These are phyloP conservation scores for Platycnemis pennipes DNA, from an alignment of 2,888 invertebrate genomes.

Conservation along the genomic window DNA sequence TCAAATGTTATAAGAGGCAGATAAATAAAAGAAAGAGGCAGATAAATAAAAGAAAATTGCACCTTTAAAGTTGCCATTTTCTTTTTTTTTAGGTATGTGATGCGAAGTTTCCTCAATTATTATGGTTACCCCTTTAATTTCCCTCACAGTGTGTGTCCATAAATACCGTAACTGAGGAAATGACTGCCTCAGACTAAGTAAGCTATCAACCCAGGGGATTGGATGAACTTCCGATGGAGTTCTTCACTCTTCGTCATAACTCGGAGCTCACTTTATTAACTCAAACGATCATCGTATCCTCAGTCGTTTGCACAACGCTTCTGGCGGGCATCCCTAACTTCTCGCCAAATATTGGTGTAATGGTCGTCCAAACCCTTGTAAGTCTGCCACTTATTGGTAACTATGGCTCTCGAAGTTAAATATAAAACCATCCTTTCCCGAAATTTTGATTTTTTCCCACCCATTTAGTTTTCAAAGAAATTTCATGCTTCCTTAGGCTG, in stretches of 20 bases:
- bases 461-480: not conserved
- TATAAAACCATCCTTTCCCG: not conserved
- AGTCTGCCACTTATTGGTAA: not conserved
- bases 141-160: not conserved
- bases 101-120: no score
- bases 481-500: not conserved
- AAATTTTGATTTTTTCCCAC: not conserved
- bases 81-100: no score
- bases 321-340: not conserved
- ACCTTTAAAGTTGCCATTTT: no score
- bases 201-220: not conserved
- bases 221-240: not conserved
- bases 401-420: not conserved
- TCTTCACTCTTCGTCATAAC: not conserved
- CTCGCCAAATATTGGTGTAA: not conserved
- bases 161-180: not conserved
- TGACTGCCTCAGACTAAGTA: no score
- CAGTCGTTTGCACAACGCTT: constrained; percentile 8
- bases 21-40: no score
- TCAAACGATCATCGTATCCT: not conserved
- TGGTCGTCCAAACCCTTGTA: not conserved
- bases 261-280: not conserved
- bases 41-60: no score
- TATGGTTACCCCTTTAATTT: not conserved
- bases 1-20: no score